Evolutionary conservation across 2,888 invertebrate species (phyloP), one percentile per base, ranked within the genome.

Genomic region (Dasypogon diadema): DNA sequence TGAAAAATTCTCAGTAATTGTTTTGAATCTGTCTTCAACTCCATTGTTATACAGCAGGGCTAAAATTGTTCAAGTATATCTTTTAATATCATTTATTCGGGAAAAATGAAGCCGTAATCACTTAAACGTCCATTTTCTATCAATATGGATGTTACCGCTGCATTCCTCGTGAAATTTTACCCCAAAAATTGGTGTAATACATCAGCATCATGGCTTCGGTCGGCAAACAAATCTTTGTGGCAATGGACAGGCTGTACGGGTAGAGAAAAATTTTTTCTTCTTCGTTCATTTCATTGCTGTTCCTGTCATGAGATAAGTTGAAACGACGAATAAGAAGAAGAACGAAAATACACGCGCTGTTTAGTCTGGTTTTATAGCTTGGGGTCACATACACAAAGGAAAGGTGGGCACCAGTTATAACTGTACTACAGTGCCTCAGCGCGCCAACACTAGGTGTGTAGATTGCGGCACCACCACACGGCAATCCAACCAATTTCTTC

Each of bases 111-210:
- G 42, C 42, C 3, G n/a, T 42, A 12, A 42, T 42, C 3, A 12
- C 12, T 42, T 3, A 68, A 48, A 8, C 1, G 37, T 24, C n/a
- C 14, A 22, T n/a, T 54, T 42, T 73, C 55, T 34, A 12, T 18
- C 34, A 63, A 73, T 76, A 75, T 73, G 63, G 58, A 34, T 70
- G 46, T 58, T 77, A 78, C 78, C 81, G 82, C 83, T 80, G 83
- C 78, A 83, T 82, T 84, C 80, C 81, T 81, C 82, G 81, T 83
- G 80, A 83, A 85, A 87, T 85, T 85, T 83, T 83, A 83, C 82
- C 83, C 83, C 82, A 82, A 84, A 82, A 80, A 83, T 79, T 82
- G 84, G 84, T 83, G 82, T 83, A 81, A 84, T 84, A 85, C 84
- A 82, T 74, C 60, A 74, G 60, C 48, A 74, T 74, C 74, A 74